Evolutionary conservation across 2,113 vertebrate species (phyloP), one percentile per base, ranked within the genome.

Genomic region (Lichenostomus cassidix): DNA sequence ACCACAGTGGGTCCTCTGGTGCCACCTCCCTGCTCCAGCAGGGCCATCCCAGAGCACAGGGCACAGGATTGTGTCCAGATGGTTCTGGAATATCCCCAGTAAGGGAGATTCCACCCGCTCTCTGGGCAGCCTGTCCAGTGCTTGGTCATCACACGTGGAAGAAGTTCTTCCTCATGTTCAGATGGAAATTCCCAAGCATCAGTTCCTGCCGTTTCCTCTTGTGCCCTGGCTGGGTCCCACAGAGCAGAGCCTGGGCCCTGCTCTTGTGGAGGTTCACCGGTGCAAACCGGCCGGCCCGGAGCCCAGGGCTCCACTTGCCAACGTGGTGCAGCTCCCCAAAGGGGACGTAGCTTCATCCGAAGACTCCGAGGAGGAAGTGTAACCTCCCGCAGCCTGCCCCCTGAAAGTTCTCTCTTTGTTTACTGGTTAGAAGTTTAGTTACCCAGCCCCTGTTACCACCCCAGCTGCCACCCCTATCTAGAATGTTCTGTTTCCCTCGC

Each of bases 161-260:
- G 41, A 33, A 58, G 17, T 22, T 52, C 27, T 22, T 10, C 22
- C 33, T 37, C 39, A 4, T 23, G 14, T 31, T 5, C 27, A 46
- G 27, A 7, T 14, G 37, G 33, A 77, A 22, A 2, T 52, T 20
- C 31, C 46, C 18, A 25, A 53, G 44, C 62, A 19, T 21, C 53
- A 14, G 31, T 5, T 1, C 37, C 37, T 68, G 62, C 71, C 7
- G 0, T 1, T 31, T 5, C 2, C 31, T 31, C 62, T 37, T 52
- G 42, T 35, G 13, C 24, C 25, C 42, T 2, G 50, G 10, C 44
- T 42, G 60, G 22, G 12, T 1, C 24, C 59, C 24, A 6, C 3
- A 2, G 29, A 58, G 37, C 44, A 44, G 62, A 76, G 11, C 31
- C 44, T 60, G 71, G 21, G 4, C 9, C 47, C 17, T 14, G 25